A percentile compares a stretch with the other conserved stretches of the same genome.
Conservation (phyloP, 2,888 invertebrate genomes). For the Agonopterix arenella region DNA sequence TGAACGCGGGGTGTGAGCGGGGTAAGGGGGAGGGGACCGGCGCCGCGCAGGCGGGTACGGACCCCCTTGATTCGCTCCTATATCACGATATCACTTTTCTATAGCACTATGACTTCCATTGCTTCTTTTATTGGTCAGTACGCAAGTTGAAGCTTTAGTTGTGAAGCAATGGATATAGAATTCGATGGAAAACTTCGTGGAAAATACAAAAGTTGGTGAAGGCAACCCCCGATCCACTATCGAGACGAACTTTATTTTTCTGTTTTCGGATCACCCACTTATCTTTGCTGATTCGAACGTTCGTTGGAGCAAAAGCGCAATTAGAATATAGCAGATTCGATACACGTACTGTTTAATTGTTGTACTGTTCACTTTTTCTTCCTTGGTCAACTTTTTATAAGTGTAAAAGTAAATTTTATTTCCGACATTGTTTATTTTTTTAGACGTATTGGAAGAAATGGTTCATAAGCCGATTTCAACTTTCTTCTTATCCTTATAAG, state of each 20-base stretch:
- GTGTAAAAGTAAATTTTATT: too few relatives aligned
- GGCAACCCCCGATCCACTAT: slow-evolving; percentile 20
- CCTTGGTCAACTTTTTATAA: too few relatives aligned
- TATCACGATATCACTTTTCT: too few relatives aligned
- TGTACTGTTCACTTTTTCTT: too few relatives aligned
- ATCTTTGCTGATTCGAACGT: slow-evolving; percentile 30
- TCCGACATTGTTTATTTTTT: too few relatives aligned
- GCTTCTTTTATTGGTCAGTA: neutral
- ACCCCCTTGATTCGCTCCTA: neutral
- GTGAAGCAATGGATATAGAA: neutral
- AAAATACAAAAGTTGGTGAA: neutral
- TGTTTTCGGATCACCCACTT: slow-evolving; percentile 44
- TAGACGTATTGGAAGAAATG: too few relatives aligned
- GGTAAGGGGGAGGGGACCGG: slow-evolving; percentile 14
- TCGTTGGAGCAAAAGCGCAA: slow-evolving; percentile 30
- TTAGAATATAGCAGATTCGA: slow-evolving; percentile 14
- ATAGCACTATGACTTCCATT: neutral
- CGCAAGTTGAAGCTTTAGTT: too few relatives aligned
- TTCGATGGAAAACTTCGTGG: neutral
- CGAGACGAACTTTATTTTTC: slow-evolving; percentile 41
- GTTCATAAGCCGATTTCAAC: too few relatives aligned
- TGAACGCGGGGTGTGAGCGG: slow-evolving; percentile 28
- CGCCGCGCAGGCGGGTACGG: slow-evolving; percentile 11
- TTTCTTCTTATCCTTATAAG: too few relatives aligned
- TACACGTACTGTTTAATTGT: too few relatives aligned